phyloP scores from a whole-genome alignment of 2,113 vertebrate genomes.

The Grammomys dolichurus region DNA sequence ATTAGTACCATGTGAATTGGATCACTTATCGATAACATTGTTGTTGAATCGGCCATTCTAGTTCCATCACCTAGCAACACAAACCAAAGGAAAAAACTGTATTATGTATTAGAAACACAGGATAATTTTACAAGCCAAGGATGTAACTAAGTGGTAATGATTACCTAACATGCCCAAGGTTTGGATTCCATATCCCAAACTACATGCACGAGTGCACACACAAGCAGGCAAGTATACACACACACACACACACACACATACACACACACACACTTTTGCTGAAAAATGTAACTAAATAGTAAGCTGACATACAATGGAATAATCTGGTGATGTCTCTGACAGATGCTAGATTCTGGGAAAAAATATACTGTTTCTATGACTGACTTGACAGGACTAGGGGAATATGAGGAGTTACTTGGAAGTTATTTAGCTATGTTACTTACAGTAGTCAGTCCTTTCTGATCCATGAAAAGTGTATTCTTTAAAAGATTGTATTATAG shows the following conservation, averaged over 20 bases:
- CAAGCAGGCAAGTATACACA: not conserved
- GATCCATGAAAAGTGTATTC: not conserved
- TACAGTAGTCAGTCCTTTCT: not conserved
- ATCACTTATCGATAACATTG: slow-evolving; percentile 97
- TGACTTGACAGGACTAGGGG: not conserved
- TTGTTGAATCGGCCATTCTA: slow-evolving; percentile 94
- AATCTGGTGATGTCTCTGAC: slow-evolving; percentile 53
- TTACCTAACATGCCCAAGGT: not conserved
- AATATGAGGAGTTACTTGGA: not conserved
- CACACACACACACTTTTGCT: not conserved
- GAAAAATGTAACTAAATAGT: slow-evolving; percentile 44
- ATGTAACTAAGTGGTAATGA: not conserved
- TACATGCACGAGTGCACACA: not conserved
- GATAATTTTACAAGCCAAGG: not conserved
- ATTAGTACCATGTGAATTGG: slow-evolving; percentile 97
- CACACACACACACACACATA: not conserved
- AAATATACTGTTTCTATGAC: not conserved
- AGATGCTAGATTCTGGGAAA: not conserved
- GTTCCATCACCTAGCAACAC: slow-evolving; percentile 91
- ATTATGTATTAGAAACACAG: slow-evolving; percentile 42
- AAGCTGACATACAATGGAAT: slow-evolving; percentile 49
- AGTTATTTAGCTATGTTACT: not conserved
- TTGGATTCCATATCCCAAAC: not conserved
- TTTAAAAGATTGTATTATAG: not conserved
- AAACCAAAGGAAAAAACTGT: slow-evolving; percentile 66